A percentile compares a stretch with the other conserved stretches of the same genome.
These are phyloP conservation scores for Panulirus ornatus DNA, from an alignment of 1,140 invertebrate species.

Conservation along the genomic window DNA sequence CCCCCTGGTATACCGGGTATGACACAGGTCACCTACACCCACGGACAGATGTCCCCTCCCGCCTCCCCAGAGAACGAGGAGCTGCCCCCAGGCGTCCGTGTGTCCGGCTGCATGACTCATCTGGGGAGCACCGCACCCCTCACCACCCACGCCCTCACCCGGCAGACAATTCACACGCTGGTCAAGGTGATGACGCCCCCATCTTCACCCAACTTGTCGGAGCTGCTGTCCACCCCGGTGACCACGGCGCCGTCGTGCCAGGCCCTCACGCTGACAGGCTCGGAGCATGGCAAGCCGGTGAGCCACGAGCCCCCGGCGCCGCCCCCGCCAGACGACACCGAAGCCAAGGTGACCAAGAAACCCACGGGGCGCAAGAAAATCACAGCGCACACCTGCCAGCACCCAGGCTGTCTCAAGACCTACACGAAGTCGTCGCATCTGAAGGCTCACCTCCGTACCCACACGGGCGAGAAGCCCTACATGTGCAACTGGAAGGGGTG, in stretches of 20 bases:
- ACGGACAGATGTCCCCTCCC: conserved; percentile 81
- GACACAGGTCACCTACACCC: conserved; percentile 76
- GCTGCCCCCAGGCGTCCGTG: conserved; percentile 64
- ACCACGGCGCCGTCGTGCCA: conserved; percentile 55
- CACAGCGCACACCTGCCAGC: conserved; percentile 83
- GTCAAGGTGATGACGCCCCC: conserved; percentile 81
- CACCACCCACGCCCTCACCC: conserved; percentile 65
- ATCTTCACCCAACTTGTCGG: conserved; percentile 81
- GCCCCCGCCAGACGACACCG: conserved; percentile 56
- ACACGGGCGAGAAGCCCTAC: conserved; percentile 87
- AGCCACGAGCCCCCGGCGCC: conserved; percentile 69
- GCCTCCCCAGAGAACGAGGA: conserved; percentile 80
- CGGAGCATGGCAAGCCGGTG: conserved; percentile 69
- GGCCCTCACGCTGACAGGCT: conserved; percentile 47
- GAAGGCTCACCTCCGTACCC: conserved; percentile 84
- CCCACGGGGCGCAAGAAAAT: conserved; percentile 72
- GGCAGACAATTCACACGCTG: conserved; percentile 69
- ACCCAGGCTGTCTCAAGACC: conserved; percentile 85
- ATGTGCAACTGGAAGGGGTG: conserved; percentile 87
- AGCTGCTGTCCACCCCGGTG: conserved; percentile 75
- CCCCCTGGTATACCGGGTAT: conserved; percentile 29
- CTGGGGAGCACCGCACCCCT: conserved; percentile 55
- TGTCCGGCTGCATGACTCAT: conserved; percentile 53
- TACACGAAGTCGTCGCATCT: conserved; percentile 87
- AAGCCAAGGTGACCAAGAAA: conserved; percentile 66